Base-by-base conservation (phyloP, 2,888 invertebrate genomes). In the Dolomedes plantarius region DNA sequence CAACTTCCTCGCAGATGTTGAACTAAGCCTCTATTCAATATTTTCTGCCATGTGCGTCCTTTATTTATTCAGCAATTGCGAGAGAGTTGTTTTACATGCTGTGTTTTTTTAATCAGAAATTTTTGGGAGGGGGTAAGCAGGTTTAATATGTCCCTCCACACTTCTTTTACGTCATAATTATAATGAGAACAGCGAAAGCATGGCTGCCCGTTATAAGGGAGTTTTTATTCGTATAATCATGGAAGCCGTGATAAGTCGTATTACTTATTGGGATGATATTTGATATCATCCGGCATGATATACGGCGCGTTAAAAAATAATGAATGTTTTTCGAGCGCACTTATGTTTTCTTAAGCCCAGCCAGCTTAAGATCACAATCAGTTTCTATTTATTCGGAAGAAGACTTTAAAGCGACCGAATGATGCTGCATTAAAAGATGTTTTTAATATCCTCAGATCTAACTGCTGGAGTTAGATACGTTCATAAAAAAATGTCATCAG, bases 51-150 rank as follows among this genome's bases (percentile, higher is more conserved):
- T 71, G 74, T 75, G 69, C 41, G 73, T 23, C 67, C 82, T 77
- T 85, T 85, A 85, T 85, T 85, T 85, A 85, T 77, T 85, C 68
- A 77, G 72, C 50, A 67, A 56, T 67, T 72, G 62, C n/a, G n/a
- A 27, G 27, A 72, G 83, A 85, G 83, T 85, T 77, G 73, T 73
- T 85, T 85, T 85, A 77, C 83, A 78, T 68, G 68, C 23, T 7
- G 46, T 67, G 76, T 75, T 81, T 73, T 78, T 73, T 68, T 73
- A 75, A 82, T 82, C 46, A 46, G 41, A 62, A 82, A 82, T 76
- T 71, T 68, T 65, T 67, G 65, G 67, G 46, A 50, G 73, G 73
- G 75, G 67, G n/a, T n/a, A 62, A 69, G 82, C 67, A 41, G 64
- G 69, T 71, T 71, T 82, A 64, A 76, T 76, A 76, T 64, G 29